Base-by-base conservation (phyloP, 2,113 vertebrate species). In the Loxodonta africana region DNA sequence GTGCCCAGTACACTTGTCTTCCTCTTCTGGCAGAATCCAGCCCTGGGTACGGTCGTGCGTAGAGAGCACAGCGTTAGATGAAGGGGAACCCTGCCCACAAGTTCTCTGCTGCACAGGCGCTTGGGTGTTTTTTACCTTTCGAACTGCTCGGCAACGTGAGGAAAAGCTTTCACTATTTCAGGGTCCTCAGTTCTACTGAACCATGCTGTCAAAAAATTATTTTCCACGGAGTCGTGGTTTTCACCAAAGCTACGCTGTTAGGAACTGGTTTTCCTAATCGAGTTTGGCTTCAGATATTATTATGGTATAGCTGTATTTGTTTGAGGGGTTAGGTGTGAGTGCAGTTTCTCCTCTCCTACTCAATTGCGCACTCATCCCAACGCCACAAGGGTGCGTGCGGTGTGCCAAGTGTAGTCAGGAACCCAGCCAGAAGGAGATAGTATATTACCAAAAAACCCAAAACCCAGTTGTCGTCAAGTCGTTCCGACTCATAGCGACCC, bases 201-300 rank as follows among this genome's bases (percentile, higher is more conserved):
- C 69, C 3, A 21, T 5, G 26, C 30, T 51, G 0, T 53, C 62
- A 26, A 48, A 57, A 14, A 30, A 63, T 85, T 44, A 88, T 51
- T 95, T 94, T 95, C 71, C 44, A 57, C 0, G 3, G 10, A 62
- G 2, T 8, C 30, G 57, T 82, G 10, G 51, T 30, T 53, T 87
- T 81, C 3, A 28, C 0, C 20, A 92, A 77, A 21, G 1, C 20
- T 83, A 30, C 33, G 26, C 85, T 92, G 1, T 5, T 46, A 48
- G n/a, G 7, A 41, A 89, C 17, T 21, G 1, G 73, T 23, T 60
- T 92, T 86, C 15, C 74, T 69, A 6, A 57, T 91, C 12, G 76
- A 44, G 2, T 91, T 82, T 37, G 25, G 33, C 88, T 93, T 94
- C 83, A 69, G 83, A 65, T 63, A 80, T 48, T 93, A 8, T 82